Evolutionary conservation across 1,140 invertebrate genomes (phyloP).

Genomic region (Acromyrmex charruanus): DNA sequence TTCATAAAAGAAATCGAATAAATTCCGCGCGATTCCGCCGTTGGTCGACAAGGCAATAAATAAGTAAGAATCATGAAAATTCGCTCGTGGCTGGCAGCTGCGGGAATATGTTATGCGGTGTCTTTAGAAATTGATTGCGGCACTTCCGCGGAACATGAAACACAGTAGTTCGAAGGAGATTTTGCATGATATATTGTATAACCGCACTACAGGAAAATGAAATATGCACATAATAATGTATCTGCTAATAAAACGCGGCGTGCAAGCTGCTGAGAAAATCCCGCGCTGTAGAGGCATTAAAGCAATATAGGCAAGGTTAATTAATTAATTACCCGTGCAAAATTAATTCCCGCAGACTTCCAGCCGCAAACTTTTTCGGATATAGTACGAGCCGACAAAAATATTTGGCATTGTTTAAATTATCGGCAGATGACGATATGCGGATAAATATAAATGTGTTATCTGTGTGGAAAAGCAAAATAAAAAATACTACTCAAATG

Average conservation of each 20-base stretch:
- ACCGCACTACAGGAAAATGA: constrained; percentile 37
- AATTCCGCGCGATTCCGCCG: constrained; percentile 59
- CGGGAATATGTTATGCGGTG: constrained; percentile 50
- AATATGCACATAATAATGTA: constrained; percentile 54
- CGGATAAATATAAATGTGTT: constrained; percentile 6
- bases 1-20: constrained; percentile 72
- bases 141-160: constrained; percentile 44
- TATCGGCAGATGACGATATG: background rate
- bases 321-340: constrained; percentile 35
- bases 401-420: constrained; percentile 22
- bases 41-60: constrained; percentile 24
- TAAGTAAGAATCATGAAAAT: constrained; percentile 38
- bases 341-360: constrained; percentile 36
- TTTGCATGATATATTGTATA: constrained; percentile 32
- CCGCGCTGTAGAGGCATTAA: constrained; percentile 6
- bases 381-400: background rate
- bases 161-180: constrained; percentile 48
- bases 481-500: no score
- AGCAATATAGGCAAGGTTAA: constrained; percentile 29
- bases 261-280: constrained; percentile 36
- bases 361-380: constrained; percentile 1
- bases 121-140: constrained; percentile 55
- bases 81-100: constrained; percentile 16
- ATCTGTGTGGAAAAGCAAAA: no score
- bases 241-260: constrained; percentile 49